Evolutionary conservation across 1,140 invertebrate genomes (phyloP), one percentile per base, ranked within the genome.

Genomic region (Temnothorax curvispinosus): DNA sequence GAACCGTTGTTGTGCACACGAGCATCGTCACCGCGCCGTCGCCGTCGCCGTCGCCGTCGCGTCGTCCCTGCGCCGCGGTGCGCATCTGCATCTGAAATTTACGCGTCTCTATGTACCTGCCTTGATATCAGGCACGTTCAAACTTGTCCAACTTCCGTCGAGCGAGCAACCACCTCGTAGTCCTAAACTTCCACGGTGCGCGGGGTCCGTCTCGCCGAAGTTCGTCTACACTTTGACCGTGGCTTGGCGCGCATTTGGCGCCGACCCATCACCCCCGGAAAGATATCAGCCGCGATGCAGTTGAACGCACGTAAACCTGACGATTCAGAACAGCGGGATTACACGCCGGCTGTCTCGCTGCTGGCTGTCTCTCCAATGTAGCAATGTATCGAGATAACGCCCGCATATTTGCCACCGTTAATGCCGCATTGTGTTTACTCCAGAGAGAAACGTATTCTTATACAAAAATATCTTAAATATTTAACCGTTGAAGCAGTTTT

Each of bases 201-300:
- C 32, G 21, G 35, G 32, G 13, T 32, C 56, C 80, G 41, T 60
- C 41, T 62, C 50, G 64, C 54, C 52, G 21, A 89, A 90, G 78
- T 90, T 90, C 58, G 72, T 74, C 58, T 82, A 75, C 84, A 85
- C 80, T 87, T 90, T 90, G 86, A 88, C 80, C 88, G 62, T 78
- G 86, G 62, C 69, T 64, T 44, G 41, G 69, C 54, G 76, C 77
- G 86, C 89, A 82, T 90, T 90, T 88, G 80, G 67, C 84, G 69
- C 72, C 65, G 76, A 80, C 78, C 62, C 62, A 76, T 89, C 86
- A 62, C 77, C 52, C 52, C 56, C 54, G 72, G 41, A 76, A 85
- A 89, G 67, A 75, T 62, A 80, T 32, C 44, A 3, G 27, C 64
- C 74, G 80, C 77, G 77, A 90, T 32, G 78, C 58, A 56, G 56